Percentiles rank a stretch among this genome's conserved stretches.
Evolutionary conservation across 2,888 invertebrate species (phyloP).

Genomic region (Macaria notata): DNA sequence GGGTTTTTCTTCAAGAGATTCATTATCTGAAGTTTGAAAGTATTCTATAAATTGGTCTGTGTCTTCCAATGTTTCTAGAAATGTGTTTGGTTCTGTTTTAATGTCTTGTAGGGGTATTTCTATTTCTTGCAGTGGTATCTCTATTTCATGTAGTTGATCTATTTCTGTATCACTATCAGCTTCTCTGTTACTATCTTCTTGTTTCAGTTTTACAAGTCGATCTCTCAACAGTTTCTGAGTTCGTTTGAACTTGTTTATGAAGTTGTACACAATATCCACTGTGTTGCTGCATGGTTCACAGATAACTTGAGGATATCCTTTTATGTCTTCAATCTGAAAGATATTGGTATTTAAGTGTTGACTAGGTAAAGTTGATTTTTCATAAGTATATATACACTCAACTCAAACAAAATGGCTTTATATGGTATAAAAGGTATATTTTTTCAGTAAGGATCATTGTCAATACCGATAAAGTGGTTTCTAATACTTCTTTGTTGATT

Average conservation of each 20-base stretch:
- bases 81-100: constrained; percentile 43
- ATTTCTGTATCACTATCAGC: constrained; percentile 30
- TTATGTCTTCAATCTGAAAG: constrained; percentile 66
- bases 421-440: too few species aligned
- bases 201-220: constrained; percentile 33
- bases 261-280: constrained; percentile 51
- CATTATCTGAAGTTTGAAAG: constrained; percentile 36
- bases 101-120: constrained; percentile 39
- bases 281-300: constrained; percentile 57
- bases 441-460: too few species aligned
- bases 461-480: too few species aligned
- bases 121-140: constrained; percentile 37
- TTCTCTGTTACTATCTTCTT: constrained; percentile 51
- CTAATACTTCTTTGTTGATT: too few species aligned
- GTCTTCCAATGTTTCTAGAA: constrained; percentile 26
- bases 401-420: too few species aligned
- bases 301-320: constrained; percentile 64
- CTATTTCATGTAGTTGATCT: constrained; percentile 34
- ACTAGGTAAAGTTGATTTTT: too few species aligned
- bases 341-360: neutral
- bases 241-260: constrained; percentile 60
- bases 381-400: too few species aligned
- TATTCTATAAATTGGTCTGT: constrained; percentile 36
- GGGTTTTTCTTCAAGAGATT: constrained; percentile 18
- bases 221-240: constrained; percentile 53